These are phyloP conservation scores for Amphimallon solstitiale DNA, from an alignment of 2,888 invertebrate species.

Conservation along the genomic window DNA sequence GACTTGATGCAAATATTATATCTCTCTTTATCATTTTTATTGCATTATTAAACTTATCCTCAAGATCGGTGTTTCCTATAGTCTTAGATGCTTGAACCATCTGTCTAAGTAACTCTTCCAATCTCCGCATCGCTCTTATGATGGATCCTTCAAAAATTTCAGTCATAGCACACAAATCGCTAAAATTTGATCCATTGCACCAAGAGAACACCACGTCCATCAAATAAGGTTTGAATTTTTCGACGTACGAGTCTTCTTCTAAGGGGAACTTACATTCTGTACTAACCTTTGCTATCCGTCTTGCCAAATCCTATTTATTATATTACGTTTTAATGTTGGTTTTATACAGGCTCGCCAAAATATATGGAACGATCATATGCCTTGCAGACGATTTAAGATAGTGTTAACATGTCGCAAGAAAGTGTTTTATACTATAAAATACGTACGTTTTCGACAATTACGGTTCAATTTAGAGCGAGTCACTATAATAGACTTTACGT, in stretches of 20 bases:
- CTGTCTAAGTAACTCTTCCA: conserved; percentile 96
- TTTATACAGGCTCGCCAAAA: no score
- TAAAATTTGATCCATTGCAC: conserved; percentile 93
- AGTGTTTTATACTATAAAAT: no score
- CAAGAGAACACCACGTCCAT: conserved; percentile 98
- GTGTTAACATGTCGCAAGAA: no score
- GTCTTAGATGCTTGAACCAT: conserved; percentile 96
- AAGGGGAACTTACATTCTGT: conserved; percentile 86
- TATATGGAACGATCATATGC: no score
- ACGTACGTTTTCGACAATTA: no score
- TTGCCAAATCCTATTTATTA: conserved; percentile 80
- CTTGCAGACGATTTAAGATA: no score
- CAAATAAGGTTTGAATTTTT: conserved; percentile 91
- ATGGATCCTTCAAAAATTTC: conserved; percentile 95
- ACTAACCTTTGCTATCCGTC: conserved; percentile 89
- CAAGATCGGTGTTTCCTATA: conserved; percentile 94
- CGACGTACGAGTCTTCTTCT: conserved; percentile 91
- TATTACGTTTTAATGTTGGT: neutral
- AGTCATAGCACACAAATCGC: conserved; percentile 94
- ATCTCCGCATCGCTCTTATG: conserved; percentile 91
- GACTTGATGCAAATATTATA: conserved; percentile 99
- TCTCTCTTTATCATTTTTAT: conserved; percentile 94
- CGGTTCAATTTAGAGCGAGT: no score
- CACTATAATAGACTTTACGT: no score
- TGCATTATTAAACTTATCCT: conserved; percentile 94